phyloP scores from a whole-genome alignment of 2,797 vertebrate species.

The Salmo trutta region DNA sequence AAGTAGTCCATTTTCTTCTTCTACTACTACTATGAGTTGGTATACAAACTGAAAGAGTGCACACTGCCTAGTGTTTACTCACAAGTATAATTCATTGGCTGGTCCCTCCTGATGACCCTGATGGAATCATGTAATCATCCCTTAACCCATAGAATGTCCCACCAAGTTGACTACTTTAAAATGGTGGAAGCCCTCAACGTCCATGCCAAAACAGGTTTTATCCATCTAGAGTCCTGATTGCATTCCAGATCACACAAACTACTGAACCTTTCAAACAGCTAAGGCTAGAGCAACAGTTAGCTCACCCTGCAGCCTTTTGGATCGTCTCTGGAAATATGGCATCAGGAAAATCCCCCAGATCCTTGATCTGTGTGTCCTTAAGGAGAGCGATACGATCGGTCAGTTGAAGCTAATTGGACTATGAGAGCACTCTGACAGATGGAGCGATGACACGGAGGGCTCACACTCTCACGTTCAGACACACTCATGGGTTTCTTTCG shows the following conservation, averaged over 20 bases:
- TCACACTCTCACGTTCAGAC: neutral
- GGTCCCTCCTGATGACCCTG: no score
- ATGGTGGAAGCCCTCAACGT: no score
- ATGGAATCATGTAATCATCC: no score
- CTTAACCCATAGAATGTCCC: no score
- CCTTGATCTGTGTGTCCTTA: conserved; percentile 56
- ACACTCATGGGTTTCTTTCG: neutral
- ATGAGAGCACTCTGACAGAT: conserved; percentile 31
- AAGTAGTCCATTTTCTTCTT: no score
- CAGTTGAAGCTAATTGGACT: conserved; percentile 52
- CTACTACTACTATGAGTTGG: no score
- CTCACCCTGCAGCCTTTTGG: conserved; percentile 44
- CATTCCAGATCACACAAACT: conserved; percentile 54
- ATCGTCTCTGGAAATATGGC: conserved; percentile 31
- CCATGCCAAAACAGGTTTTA: no score
- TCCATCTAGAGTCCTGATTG: conserved; percentile 33
- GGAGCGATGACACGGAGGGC: neutral
- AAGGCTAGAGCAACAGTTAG: conserved; percentile 32
- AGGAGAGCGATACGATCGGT: conserved; percentile 36
- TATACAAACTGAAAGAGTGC: no score
- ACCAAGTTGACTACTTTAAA: no score
- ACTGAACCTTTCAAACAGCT: conserved; percentile 42
- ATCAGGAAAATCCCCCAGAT: conserved; percentile 34
- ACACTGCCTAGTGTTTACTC: no score
- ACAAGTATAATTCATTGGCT: no score